Evolutionary conservation across 2,797 vertebrate species (phyloP), one percentile per base, ranked within the genome.

Genomic region (Glossophaga mutica): DNA sequence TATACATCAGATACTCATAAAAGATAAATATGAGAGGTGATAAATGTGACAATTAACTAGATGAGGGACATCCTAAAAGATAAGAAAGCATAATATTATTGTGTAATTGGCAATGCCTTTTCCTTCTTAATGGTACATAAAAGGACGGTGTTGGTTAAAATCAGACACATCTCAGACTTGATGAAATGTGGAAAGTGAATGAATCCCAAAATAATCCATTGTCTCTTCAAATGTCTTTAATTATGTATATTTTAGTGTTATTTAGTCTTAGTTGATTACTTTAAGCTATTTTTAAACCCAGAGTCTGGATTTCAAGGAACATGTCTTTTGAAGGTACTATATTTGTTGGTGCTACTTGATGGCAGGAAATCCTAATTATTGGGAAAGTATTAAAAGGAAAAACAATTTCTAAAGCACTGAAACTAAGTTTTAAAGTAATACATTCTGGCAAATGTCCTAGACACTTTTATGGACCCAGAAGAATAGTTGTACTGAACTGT

Each of bases 391-490:
- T 71, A 86, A 87, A 91, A 92, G 19, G 34, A 52, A 82, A 92
- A 94, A 82, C 44, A 86, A 67, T 86, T 92, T 92, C 52, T 92
- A 39, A 79, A 83, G 48, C 87, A 34, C 77, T 94, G 70, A 71
- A 94, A 87, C 70, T 83, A 93, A n/a, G 59, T 89, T 77, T 96
- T 92, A 62, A 87, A 93, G 73, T 88, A 79, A 92, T 50, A 59
- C 37, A 90, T 70, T 62, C 67, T 82, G 74, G 90, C 59, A 90
- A 90, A 77, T 48, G 37, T 90, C 67, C 81, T 59, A 93, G 73
- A 70, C 74, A 86, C 42, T 68, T 92, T 93, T 77, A 87, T 82
- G 50, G 39, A 71, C n/a, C 57, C 48, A 29, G 26, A 93, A 77
- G 46, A 83, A 83, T 34, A 55, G 70, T 76, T 87, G n/a, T 76